Percentiles rank a stretch among this genome's conserved stretches.
phyloP scores from a whole-genome alignment of 2,113 vertebrate genomes.

The Zapornia atra region DNA sequence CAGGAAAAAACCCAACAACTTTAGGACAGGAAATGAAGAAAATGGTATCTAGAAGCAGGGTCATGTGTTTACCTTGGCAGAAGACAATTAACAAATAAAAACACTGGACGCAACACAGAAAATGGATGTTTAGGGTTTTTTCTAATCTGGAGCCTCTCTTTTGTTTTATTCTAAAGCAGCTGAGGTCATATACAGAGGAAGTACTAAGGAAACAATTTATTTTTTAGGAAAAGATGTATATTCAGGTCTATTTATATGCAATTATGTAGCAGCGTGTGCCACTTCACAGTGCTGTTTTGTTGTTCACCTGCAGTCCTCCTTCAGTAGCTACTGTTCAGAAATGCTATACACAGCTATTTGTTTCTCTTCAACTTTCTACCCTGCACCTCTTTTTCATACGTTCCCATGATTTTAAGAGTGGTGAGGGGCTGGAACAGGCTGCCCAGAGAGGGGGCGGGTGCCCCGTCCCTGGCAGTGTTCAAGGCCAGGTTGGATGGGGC shows the following conservation, averaged over 20 bases:
- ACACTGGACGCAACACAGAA: not conserved
- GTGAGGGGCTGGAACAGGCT: too few relatives aligned
- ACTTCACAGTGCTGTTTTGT: not conserved
- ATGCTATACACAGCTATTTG: not conserved
- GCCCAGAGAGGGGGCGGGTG: too few relatives aligned
- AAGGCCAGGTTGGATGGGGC: too few relatives aligned
- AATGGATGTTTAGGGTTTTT: not conserved
- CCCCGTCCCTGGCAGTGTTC: too few relatives aligned
- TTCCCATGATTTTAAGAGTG: not conserved
- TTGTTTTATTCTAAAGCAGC: not conserved
- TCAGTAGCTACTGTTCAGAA: not conserved
- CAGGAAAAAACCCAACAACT: not conserved
- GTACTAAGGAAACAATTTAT: not conserved
- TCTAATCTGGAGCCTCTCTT: not conserved
- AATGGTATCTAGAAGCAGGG: not conserved
- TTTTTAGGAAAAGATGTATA: not conserved
- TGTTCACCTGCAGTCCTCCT: not conserved
- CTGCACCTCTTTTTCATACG: not conserved
- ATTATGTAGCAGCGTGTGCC: not conserved
- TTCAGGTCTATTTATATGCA: not conserved
- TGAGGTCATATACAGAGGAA: not conserved
- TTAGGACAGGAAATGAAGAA: not conserved
- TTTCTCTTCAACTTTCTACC: not conserved
- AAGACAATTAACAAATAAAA: not conserved
- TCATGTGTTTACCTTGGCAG: not conserved